Percentiles rank a stretch among this genome's conserved stretches.
Evolutionary conservation across 1,140 invertebrate genomes (phyloP).

Genomic region (Odontomachus brunneus): DNA sequence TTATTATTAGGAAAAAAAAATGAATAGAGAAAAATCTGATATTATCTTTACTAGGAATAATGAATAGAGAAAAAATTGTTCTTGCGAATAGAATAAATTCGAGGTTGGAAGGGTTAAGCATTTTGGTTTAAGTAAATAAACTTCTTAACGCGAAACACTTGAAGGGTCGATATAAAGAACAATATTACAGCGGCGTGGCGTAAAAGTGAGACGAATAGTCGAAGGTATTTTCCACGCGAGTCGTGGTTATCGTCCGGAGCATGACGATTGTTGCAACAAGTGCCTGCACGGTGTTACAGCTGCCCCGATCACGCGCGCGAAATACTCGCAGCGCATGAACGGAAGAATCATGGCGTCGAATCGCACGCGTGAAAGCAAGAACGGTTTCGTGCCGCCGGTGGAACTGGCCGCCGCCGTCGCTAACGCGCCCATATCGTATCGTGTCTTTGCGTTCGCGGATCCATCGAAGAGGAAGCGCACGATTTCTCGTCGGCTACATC

Average conservation of each 20-base stretch:
- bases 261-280: slow-evolving; percentile 52
- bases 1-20: no score
- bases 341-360: slow-evolving; percentile 65
- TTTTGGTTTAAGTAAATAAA: no score
- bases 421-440: neutral
- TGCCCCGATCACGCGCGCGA: slow-evolving; percentile 67
- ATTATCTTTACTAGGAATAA: no score
- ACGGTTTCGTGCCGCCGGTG: slow-evolving; percentile 53
- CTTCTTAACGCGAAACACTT: neutral
- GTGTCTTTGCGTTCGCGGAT: neutral
- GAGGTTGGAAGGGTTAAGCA: no score
- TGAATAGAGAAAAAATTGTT: no score
- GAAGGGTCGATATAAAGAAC: neutral
- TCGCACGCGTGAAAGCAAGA: slow-evolving; percentile 73
- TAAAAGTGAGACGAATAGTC: slow-evolving; percentile 8
- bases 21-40: no score
- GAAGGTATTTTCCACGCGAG: slow-evolving; percentile 31
- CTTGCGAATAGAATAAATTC: no score
- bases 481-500: neutral
- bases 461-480: neutral
- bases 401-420: slow-evolving; percentile 15
- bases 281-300: slow-evolving; percentile 20
- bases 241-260: slow-evolving; percentile 25
- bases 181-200: neutral
- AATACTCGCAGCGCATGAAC: slow-evolving; percentile 68